phyloP scores from a whole-genome alignment of 2,797 vertebrate genomes.

The Pempheris klunzingeri region DNA sequence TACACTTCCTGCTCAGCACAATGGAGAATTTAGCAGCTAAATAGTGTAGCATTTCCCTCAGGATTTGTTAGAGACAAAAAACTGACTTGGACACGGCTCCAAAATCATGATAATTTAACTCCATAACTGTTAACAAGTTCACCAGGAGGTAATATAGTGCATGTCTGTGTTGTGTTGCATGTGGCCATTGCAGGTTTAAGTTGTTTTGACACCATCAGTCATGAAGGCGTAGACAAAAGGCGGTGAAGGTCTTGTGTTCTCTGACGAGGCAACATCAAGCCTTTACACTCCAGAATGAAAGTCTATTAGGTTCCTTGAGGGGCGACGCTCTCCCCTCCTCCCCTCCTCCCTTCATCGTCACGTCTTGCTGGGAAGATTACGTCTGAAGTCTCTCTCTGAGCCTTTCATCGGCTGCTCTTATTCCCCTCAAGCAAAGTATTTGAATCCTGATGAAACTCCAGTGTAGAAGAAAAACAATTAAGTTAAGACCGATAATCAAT shows the following conservation, averaged over 20 bases:
- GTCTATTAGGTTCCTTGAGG: background rate
- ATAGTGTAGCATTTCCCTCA: background rate
- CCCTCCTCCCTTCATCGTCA: background rate
- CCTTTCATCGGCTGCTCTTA: background rate
- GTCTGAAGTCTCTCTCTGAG: background rate
- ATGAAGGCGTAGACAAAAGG: background rate
- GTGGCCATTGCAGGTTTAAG: background rate
- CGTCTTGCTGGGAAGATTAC: background rate
- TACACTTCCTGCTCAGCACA: background rate
- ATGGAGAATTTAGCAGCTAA: too few species aligned
- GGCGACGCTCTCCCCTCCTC: background rate
- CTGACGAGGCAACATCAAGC: background rate
- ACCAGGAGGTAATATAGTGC: background rate
- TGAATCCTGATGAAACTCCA: background rate
- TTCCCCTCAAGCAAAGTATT: background rate
- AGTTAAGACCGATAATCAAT: constrained; percentile 12
- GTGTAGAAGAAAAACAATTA: background rate
- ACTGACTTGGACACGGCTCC: too few species aligned
- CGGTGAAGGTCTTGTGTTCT: background rate
- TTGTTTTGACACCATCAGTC: background rate
- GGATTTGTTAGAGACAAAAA: too few species aligned
- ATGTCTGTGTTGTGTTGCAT: background rate
- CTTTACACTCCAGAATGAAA: background rate
- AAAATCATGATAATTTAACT: background rate
- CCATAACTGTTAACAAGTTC: too few species aligned